These are phyloP conservation scores for Zosterops pallidus DNA, from an alignment of 2,113 vertebrate species.

Conservation along the genomic window DNA sequence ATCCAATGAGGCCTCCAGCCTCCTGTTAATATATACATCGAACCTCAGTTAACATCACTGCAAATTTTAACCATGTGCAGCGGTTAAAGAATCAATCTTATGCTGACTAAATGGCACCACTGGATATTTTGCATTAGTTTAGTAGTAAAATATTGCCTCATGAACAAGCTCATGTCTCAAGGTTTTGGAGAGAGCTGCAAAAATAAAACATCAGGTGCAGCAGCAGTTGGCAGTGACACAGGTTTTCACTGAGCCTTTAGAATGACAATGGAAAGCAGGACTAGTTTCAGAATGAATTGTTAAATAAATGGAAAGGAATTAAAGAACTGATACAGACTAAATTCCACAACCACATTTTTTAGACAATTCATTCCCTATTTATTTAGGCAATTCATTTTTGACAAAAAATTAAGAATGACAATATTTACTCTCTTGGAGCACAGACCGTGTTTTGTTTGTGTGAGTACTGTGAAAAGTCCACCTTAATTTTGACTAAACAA, in stretches of 20 bases:
- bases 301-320: not conserved
- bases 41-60: not conserved
- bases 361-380: not conserved
- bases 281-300: not conserved
- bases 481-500: not conserved
- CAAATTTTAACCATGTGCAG: slow-evolving; percentile 6
- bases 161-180: not conserved
- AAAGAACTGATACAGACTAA: not conserved
- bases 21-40: not conserved
- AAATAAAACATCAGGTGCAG: slow-evolving; percentile 3
- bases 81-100: not conserved
- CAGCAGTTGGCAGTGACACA: not conserved
- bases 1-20: not conserved
- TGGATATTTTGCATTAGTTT: not conserved
- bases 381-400: not conserved
- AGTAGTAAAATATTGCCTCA: not conserved
- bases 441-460: not conserved
- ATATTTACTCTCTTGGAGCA: not conserved
- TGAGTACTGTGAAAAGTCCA: not conserved
- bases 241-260: not conserved
- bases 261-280: not conserved
- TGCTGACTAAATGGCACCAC: not conserved
- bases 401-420: not conserved
- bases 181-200: not conserved
- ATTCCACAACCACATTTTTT: not conserved